Percentiles rank a stretch among this genome's conserved stretches.
phyloP scores from a whole-genome alignment of 1,140 invertebrate genomes.

The Pemphigus obesinymphae region DNA sequence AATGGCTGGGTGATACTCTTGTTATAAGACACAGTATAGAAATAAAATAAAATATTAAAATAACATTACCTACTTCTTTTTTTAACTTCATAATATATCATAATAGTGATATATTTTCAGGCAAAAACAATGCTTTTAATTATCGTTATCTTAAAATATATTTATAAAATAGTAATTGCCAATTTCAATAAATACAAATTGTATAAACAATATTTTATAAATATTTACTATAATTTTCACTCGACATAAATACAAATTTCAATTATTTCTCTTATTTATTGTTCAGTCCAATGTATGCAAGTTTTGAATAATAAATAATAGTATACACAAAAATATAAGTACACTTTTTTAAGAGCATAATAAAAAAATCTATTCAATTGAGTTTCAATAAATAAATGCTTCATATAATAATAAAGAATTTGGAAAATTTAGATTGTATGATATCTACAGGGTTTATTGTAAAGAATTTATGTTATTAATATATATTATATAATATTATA shows the following conservation, averaged over 20 bases:
- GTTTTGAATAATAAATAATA: not conserved
- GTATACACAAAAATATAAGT: not conserved
- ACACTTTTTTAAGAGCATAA: not conserved
- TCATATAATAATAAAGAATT: not conserved
- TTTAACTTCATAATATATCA: too few species aligned
- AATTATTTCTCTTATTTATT: not conserved
- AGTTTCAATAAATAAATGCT: not conserved
- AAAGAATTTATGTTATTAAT: not conserved
- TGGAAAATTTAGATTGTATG: not conserved
- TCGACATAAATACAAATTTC: not conserved
- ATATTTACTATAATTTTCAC: slow-evolving; percentile 8
- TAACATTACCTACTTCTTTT: too few species aligned
- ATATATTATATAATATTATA: too few species aligned
- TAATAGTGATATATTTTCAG: too few species aligned
- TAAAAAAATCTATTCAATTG: not conserved
- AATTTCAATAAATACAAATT: not conserved
- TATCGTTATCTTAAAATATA: too few species aligned
- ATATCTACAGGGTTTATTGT: not conserved
- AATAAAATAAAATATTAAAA: too few species aligned
- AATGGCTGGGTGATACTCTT: too few species aligned
- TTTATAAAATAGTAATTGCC: too few species aligned
- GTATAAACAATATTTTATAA: not conserved
- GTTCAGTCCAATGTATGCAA: not conserved
- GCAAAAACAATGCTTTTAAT: too few species aligned
- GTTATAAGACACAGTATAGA: too few species aligned